phyloP scores from a whole-genome alignment of 2,797 vertebrate genomes.

The Rhadinocentrus ornatus region DNA sequence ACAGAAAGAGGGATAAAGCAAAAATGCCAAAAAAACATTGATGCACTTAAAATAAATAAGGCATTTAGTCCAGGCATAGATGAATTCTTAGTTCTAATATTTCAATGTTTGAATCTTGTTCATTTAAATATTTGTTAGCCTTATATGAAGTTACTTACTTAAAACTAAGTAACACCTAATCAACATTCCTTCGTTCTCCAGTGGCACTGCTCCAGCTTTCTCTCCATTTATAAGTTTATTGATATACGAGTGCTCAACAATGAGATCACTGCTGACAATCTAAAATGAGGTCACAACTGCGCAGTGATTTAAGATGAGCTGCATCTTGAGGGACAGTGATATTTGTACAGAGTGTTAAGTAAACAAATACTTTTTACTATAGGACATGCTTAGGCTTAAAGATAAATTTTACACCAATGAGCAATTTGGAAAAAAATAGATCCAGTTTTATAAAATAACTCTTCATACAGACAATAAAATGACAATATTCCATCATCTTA shows the following conservation, averaged over 20 bases:
- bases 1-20: neutral
- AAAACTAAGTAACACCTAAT: conserved; percentile 50
- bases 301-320: conserved; percentile 19
- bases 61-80: neutral
- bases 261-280: conserved; percentile 50
- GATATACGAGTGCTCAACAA: conserved; percentile 1
- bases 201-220: neutral
- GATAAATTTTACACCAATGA: conserved; percentile 12
- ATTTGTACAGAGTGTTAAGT: conserved; percentile 6
- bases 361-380: neutral
- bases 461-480: conserved; percentile 36
- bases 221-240: conserved; percentile 36
- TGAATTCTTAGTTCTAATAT: neutral
- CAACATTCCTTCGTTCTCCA: conserved; percentile 30
- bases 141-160: conserved; percentile 9
- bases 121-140: neutral
- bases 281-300: conserved; percentile 50
- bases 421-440: conserved; percentile 29
- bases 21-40: neutral
- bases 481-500: conserved; percentile 42
- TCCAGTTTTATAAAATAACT: conserved; percentile 26
- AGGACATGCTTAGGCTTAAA: neutral
- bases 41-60: conserved; percentile 17
- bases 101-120: neutral
- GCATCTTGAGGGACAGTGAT: neutral